Base-by-base conservation (phyloP, 2,113 vertebrate genomes). In the Trichomycterus rosablanca region DNA sequence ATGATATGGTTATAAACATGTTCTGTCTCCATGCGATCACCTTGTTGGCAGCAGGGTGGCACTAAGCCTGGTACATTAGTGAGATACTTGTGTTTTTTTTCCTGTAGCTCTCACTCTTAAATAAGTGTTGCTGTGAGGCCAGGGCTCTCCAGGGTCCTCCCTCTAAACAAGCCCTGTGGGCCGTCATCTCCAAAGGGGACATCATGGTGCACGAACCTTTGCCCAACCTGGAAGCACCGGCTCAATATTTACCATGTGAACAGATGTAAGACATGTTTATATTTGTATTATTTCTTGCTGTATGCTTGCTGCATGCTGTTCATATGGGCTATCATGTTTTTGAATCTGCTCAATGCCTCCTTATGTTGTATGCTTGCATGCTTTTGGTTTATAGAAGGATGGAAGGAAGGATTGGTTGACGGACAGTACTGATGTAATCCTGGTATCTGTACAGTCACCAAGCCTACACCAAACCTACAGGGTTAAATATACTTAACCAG, bases 121-220 rank as follows among this genome's bases (percentile, higher is more conserved):
- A 80, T 72, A 84, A 89, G 70, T 92, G 88, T 44, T 98, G 94
- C 76, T 94, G 91, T 5, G 91, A 95, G 76, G 88, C 86, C 76
- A 89, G 92, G 55, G 89, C 78, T 71, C 84, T 96, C 59, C 76
- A 78, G 0, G 89, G 88, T 8, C 82, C 87, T 18, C 93, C 91
- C 0, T 93, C 93, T 74, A 85, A 77, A 6, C 92, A 91, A 53
- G 93, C 94, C 70, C 83, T 98, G 81, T 99, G 96, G 96, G 93
- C 96, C 1, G 77, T 92, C 22, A 97, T 94, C 44, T 91, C 90
- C 66, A 96, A 93, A 81, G 96, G 96, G 46, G 95, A 99, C 78
- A 55, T 98, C 82, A 92, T 98, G 63, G 91, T 96, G 59, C 94
- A 96, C 0, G 95, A 99, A 75, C 94, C 95, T 10, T 82, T 79